Evolutionary conservation across 2,888 invertebrate genomes (phyloP).

Genomic region (Caenorhabditis sp.): DNA sequence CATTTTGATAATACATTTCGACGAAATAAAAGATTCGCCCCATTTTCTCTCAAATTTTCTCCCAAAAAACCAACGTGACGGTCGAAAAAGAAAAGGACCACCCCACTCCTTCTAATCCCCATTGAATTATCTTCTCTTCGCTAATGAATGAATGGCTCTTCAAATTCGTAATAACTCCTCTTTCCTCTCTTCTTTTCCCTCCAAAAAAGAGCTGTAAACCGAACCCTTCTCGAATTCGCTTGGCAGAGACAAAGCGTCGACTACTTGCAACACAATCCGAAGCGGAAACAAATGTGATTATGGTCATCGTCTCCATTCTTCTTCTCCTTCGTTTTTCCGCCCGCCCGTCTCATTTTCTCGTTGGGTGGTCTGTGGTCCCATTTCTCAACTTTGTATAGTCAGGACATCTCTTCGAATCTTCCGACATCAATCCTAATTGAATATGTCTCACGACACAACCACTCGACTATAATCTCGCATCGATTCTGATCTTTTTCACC

Average conservation of each 20-base stretch:
- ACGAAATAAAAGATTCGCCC: background rate
- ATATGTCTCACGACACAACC: constrained; percentile 24
- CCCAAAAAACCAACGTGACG: background rate
- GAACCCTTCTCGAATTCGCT: constrained; percentile 26
- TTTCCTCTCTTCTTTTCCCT: constrained; percentile 4
- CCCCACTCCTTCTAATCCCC: too few relatives aligned
- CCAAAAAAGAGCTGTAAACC: constrained; percentile 37
- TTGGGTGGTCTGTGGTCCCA: constrained; percentile 25
- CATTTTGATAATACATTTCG: background rate
- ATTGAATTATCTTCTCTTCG: constrained; percentile 27
- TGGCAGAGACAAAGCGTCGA: constrained; percentile 11
- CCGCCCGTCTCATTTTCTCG: constrained; percentile 12
- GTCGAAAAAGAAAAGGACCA: too few relatives aligned
- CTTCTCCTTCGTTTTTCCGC: constrained; percentile 39
- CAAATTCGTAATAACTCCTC: constrained; percentile 43
- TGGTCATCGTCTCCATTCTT: constrained; percentile 22
- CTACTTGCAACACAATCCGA: constrained; percentile 35
- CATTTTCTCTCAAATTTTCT: background rate
- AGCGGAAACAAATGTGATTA: constrained; percentile 57
- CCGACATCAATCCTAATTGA: constrained; percentile 9
- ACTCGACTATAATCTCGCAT: constrained; percentile 42
- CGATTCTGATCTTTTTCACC: constrained; percentile 36
- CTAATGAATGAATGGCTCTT: constrained; percentile 48
- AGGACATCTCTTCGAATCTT: background rate
- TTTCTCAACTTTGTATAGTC: constrained; percentile 36